Evolutionary conservation across 1,140 invertebrate genomes (phyloP), one percentile per base, ranked within the genome.

Genomic region (Capitella teleta): DNA sequence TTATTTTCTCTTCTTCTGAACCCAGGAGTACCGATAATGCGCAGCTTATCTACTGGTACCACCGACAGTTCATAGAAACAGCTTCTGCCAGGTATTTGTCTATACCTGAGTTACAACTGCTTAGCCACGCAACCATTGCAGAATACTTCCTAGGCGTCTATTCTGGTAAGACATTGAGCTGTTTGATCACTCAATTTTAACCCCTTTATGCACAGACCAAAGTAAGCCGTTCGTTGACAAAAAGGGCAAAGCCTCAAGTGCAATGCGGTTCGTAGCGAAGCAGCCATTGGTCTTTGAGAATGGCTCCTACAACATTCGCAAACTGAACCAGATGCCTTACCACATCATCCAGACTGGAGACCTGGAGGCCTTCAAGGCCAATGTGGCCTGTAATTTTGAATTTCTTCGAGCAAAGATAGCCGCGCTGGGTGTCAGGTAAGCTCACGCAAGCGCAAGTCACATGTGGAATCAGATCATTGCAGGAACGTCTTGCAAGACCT

Each of bases 221-320:
- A 19, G 10, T 6, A 47, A 47, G 28, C 45, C 45, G 14, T 47
- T 32, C 45, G 21, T 5, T 32, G 30, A 18, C 16, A 47, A 47
- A 19, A 16, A 56, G 56, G 4, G 61, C 62, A 14, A 26, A 63
- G 41, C 57, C 59, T 30, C 49, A 61, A 18, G 37, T 49, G 91
- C 91, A 0, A 93, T 97, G 64, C 77, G 93, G 47, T 97, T 96
- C 74, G 93, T 98, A 5, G 91, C 93, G 0, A 78, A 88, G 0
- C 93, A 97, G 63, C 93, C 94, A 0, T 68, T 96, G n/a, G 85
- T 90, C 0, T 98, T 94, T 67, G 67, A n/a, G 21, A 85, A 50
- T 30, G 26, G 37, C 68, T 86, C 92, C 5, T 73, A 70, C 60
- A 77, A 77, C 57, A 56, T 73, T 6, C 53, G 75, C 24, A 75